Evolutionary conservation across 2,888 invertebrate genomes (phyloP), one percentile per base, ranked within the genome.

Genomic region (Amphiduros pacificus): DNA sequence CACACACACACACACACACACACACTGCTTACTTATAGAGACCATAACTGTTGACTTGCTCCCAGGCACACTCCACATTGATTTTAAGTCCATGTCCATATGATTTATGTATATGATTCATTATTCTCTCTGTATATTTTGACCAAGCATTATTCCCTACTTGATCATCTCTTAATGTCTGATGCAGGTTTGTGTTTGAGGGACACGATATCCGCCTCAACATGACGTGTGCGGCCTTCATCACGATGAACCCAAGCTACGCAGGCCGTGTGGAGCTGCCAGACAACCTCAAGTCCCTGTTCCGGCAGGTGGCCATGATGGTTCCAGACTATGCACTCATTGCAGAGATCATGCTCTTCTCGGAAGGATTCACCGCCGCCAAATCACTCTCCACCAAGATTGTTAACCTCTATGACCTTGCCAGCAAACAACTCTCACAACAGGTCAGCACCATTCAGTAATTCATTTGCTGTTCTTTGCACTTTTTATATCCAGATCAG

Each of bases 221-320:
- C 64, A 66, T 71, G 32, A 75, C 78, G 0, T 82, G 81, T 73
- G 82, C 81, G 27, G 77, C 79, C 65, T 82, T 82, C 65, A 82
- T 82, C 60, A 82, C 82, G 20, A 82, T 82, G 81, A 81, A 82
- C 62, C 81, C 79, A 5, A 77, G 79, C 4, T 82, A 82, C 70
- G 79, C 81, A 14, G 82, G 82, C 4, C 73, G 82, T 61, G 81
- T 82, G 27, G 82, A 82, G 63, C 71, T 82, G 29, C 82, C 82
- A 1, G 82, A 82, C 71, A 82, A 82, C 71, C 69, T 82, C 63
- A 81, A 82, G 70, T 77, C 79, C 3, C 65, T 82, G 63, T 82
- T 82, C 72, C 75, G 82, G 20, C 77, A 77, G 1, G 80, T 82
- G 24, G 81, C 82, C 58, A 82, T 82, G 82, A 81, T 82, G 81